Evolutionary conservation across 2,888 invertebrate species (phyloP), one percentile per base, ranked within the genome.

Genomic region (Drosophila anceps): DNA sequence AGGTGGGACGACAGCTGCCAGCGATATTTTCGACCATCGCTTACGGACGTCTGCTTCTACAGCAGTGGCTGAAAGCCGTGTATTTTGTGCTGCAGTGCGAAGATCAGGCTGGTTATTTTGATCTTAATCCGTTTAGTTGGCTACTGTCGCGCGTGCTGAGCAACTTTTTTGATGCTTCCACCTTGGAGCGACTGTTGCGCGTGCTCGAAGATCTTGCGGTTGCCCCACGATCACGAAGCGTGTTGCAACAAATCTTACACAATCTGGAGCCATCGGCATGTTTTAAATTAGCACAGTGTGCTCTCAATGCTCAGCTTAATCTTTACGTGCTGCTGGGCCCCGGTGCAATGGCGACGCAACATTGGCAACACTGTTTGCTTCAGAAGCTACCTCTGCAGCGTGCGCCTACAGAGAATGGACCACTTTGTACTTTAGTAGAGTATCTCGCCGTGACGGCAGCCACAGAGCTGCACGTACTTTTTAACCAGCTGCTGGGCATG

Each of bases 281-380:
- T 35, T 69, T 87, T 5, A 88, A 87, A 18, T 13, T 85, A 0
- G 94, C 95, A 0, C 88, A 95, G 33, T 91, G 94, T 48, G 91
- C 96, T 13, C 91, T 97, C 0, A 94, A 94, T 61, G 92, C 93
- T 33, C 91, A 94, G 54, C 93, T 94, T 20, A 92, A 84, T 66
- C 71, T 80, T 33, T 90, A 78, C 50, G 81, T 93, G 27, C 93
- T 93, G 0, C 93, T 95, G 0, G 92, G 92, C 10, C 84, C 94
- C 59, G 93, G 93, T 68, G 93, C 94, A 4, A 91, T 94, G 8
- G 89, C 92, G 1, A 94, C 93, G 55, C 93, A 94, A 4, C 94
- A 95, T 77, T 97, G 97, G 97, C 94, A 94, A 50, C 95, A 95
- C 81, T 94, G 95, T 33, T 91, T 97, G 0, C 94, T 93, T 76